A percentile compares a stretch with the other conserved stretches of the same genome.
Conservation (phyloP, 92 coral and sea anemone genomes). For the Porites evermanni region DNA sequence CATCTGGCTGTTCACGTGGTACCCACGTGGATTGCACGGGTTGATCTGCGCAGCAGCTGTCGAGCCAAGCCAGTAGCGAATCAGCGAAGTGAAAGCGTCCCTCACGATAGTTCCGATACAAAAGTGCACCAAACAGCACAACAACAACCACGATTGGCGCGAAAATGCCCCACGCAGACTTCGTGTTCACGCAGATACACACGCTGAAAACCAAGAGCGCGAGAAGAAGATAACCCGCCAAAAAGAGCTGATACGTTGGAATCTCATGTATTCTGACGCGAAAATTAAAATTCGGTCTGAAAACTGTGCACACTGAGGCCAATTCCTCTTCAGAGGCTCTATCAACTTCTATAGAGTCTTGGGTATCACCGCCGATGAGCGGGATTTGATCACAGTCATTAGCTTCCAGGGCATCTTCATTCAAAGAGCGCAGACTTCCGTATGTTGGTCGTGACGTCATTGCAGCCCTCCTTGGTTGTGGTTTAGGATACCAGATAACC, state of each 20-base stretch:
- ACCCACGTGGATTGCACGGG: constrained; percentile 43
- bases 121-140: constrained; percentile 38
- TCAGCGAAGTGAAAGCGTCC: constrained; percentile 43
- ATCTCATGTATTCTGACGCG: constrained; percentile 34
- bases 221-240: constrained; percentile 13
- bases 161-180: constrained; percentile 34
- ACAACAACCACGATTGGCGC: constrained; percentile 47
- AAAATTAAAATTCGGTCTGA: constrained; percentile 26
- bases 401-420: constrained; percentile 60
- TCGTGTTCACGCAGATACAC: constrained; percentile 35
- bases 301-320: constrained; percentile 40
- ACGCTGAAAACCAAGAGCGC: constrained; percentile 30
- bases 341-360: constrained; percentile 39
- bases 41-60: constrained; percentile 32
- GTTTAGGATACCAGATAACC: constrained; percentile 66
- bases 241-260: constrained; percentile 34
- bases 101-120: constrained; percentile 46
- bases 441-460: constrained; percentile 9
- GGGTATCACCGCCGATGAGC: constrained; percentile 13
- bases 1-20: constrained; percentile 2
- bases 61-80: constrained; percentile 1
- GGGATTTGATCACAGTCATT: constrained; percentile 35
- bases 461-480: constrained; percentile 19
- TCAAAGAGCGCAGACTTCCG: constrained; percentile 28
- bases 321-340: constrained; percentile 51